These are phyloP conservation scores for Xenops minutus DNA, from an alignment of 2,797 vertebrate species.

Conservation along the genomic window DNA sequence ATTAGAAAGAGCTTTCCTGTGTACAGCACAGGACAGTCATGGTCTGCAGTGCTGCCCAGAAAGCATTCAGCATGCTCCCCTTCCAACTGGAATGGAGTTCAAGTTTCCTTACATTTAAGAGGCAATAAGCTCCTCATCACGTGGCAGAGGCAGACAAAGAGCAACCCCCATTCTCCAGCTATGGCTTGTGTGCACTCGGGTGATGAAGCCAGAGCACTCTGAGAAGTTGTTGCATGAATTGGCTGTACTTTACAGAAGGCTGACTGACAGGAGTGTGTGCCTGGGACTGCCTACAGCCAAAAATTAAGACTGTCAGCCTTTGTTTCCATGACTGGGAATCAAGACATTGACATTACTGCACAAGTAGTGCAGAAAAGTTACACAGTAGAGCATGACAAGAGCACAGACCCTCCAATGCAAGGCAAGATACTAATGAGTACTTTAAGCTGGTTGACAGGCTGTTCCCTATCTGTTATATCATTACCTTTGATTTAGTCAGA, in stretches of 20 bases:
- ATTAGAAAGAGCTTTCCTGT: constrained; percentile 10
- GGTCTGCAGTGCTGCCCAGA: not conserved
- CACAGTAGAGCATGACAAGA: not conserved
- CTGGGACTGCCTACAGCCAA: not conserved
- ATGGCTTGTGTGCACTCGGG: accelerated
- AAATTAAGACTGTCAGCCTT: not conserved
- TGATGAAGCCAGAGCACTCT: not conserved
- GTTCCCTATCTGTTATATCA: not conserved
- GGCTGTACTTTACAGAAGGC: not conserved
- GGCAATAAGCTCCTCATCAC: not conserved
- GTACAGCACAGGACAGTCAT: not conserved
- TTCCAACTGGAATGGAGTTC: not conserved
- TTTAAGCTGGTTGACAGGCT: not conserved
- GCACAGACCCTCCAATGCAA: not conserved
- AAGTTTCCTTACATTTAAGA: not conserved
- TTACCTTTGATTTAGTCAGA: not conserved
- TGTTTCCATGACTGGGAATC: not conserved
- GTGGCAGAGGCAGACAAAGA: not conserved
- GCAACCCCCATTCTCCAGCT: not conserved
- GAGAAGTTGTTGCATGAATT: not conserved
- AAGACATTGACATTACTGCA: not conserved
- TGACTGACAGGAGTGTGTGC: not conserved
- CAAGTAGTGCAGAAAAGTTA: not conserved
- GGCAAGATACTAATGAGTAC: not conserved
- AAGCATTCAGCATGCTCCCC: not conserved